These are phyloP conservation scores for Aphodius granarius DNA, from an alignment of 2,888 invertebrate genomes.

Conservation along the genomic window DNA sequence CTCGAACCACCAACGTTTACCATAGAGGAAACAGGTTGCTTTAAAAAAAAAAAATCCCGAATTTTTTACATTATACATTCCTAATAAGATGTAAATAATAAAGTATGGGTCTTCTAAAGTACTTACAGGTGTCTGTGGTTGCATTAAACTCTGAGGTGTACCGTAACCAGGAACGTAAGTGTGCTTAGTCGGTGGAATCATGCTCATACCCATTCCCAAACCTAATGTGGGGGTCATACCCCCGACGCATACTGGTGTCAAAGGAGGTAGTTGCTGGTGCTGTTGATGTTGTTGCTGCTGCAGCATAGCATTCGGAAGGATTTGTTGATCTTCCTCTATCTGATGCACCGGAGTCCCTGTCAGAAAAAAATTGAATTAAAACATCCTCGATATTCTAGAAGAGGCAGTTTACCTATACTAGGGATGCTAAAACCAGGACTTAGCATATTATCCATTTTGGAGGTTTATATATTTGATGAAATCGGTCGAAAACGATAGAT, in stretches of 20 bases:
- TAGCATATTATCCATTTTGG: conserved; percentile 84
- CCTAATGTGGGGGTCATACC: conserved; percentile 62
- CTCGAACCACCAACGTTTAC: conserved; percentile 65
- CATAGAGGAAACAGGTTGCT: conserved; percentile 63
- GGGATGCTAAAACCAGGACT: conserved; percentile 89
- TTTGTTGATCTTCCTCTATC: conserved; percentile 89
- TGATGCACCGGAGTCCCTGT: conserved; percentile 81
- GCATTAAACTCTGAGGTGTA: conserved; percentile 84
- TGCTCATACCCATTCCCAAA: conserved; percentile 64
- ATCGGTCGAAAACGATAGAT: not conserved
- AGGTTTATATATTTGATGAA: not conserved
- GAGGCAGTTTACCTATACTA: conserved; percentile 65
- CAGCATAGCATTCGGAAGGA: conserved; percentile 80
- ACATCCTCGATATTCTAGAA: not conserved
- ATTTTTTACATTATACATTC: too few species aligned
- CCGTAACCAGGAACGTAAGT: conserved; percentile 76
- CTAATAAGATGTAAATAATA: not conserved
- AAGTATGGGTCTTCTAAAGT: not conserved
- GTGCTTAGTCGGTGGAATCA: conserved; percentile 73
- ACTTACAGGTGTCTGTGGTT: conserved; percentile 82
- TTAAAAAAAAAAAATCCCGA: too few species aligned
- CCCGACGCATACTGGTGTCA: conserved; percentile 56
- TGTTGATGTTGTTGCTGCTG: conserved; percentile 63
- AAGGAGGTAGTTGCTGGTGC: conserved; percentile 59
- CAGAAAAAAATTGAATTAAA: not conserved